These are phyloP conservation scores for Stomorhina lunata DNA, from an alignment of 2,888 invertebrate genomes.

Conservation along the genomic window DNA sequence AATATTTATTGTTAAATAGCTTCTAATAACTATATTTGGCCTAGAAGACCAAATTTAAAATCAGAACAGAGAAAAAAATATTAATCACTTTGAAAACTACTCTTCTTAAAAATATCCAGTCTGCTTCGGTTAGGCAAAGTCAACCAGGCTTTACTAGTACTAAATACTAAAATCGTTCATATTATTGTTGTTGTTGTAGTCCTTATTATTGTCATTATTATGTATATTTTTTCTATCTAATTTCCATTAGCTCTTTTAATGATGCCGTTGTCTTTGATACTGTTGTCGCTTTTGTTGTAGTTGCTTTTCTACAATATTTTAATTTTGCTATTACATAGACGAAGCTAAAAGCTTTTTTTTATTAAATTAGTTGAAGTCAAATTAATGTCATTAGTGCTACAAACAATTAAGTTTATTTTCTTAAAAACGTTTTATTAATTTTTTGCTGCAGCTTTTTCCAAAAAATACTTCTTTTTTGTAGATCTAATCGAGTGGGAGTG, in stretches of 20 bases:
- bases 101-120: too few species aligned
- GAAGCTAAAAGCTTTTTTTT: constrained; percentile 57
- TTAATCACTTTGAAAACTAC: too few species aligned
- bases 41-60: too few species aligned
- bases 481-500: too few species aligned
- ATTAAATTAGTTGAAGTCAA: constrained; percentile 47
- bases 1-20: too few species aligned
- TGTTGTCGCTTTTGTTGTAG: not conserved
- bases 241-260: constrained; percentile 19
- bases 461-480: too few species aligned
- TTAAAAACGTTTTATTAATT: not conserved
- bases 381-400: constrained; percentile 19
- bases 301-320: too few species aligned
- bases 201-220: not conserved
- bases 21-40: too few species aligned
- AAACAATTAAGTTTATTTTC: constrained; percentile 40
- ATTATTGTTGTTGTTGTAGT: not conserved
- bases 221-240: constrained; percentile 17
- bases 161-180: too few species aligned
- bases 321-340: constrained; percentile 4
- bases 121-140: too few species aligned
- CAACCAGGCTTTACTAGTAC: too few species aligned
- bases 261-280: not conserved
- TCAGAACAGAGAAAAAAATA: too few species aligned
- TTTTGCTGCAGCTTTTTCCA: not conserved